These are phyloP conservation scores for Monodelphis domestica DNA, from an alignment of 2,797 vertebrate genomes.

Conservation along the genomic window DNA sequence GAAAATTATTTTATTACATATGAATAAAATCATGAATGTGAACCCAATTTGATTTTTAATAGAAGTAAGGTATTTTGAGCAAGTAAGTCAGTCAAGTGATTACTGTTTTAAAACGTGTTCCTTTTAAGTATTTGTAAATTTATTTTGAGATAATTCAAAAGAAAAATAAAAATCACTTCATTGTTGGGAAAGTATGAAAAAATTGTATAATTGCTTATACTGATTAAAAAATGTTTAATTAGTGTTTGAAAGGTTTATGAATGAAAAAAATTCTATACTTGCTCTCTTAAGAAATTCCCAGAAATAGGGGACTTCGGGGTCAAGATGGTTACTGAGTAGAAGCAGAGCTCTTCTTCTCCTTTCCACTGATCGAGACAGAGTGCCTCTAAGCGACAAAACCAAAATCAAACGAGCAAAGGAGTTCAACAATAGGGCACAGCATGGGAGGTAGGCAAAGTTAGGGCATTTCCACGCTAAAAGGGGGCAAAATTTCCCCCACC, in stretches of 20 bases:
- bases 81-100: not conserved
- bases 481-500: too few species aligned
- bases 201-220: not conserved
- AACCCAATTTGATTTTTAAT: not conserved
- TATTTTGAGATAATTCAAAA: not conserved
- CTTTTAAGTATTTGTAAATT: not conserved
- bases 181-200: not conserved
- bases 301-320: too few species aligned
- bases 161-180: not conserved
- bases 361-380: too few species aligned
- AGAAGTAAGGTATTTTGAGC: not conserved
- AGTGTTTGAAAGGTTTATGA: not conserved
- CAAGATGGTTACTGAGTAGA: too few species aligned
- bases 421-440: too few species aligned
- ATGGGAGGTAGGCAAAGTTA: too few species aligned
- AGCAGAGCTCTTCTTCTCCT: too few species aligned
- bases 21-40: not conserved
- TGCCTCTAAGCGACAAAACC: too few species aligned
- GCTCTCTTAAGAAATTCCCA: not conserved
- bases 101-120: not conserved
- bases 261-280: not conserved
- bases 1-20: not conserved
- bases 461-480: too few species aligned
- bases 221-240: not conserved
- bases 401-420: too few species aligned